Evolutionary conservation across 2,888 invertebrate species (phyloP).

Genomic region (Drosophila suboccidentalis): DNA sequence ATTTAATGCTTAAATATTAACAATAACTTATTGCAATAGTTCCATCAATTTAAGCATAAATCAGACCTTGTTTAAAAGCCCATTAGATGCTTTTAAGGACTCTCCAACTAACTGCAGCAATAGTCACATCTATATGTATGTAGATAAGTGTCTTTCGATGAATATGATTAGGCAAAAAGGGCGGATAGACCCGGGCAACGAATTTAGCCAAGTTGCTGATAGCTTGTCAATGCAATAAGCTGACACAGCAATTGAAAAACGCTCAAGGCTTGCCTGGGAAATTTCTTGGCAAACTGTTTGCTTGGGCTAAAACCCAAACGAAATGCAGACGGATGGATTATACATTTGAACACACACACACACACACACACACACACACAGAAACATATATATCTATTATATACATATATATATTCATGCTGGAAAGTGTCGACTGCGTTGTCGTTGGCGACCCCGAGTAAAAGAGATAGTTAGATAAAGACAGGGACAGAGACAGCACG

Average conservation of each 20-base stretch:
- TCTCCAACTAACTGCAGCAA: constrained; percentile 5
- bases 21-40: too few species aligned
- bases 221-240: constrained; percentile 61
- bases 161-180: constrained; percentile 36
- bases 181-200: constrained; percentile 30
- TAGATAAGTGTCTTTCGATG: constrained; percentile 14
- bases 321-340: constrained; percentile 56
- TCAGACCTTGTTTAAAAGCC: neutral
- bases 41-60: neutral
- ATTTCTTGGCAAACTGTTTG: constrained; percentile 49
- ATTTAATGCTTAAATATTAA: too few species aligned
- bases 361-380: neutral
- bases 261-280: constrained; percentile 55
- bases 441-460: constrained; percentile 30
- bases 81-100: neutral
- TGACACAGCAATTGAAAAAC: constrained; percentile 69
- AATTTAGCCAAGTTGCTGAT: constrained; percentile 39
- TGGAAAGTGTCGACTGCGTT: constrained; percentile 44
- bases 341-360: constrained; percentile 13
- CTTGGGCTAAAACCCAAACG: constrained; percentile 32
- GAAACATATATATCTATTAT: neutral
- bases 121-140: constrained; percentile 7
- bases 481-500: constrained; percentile 1
- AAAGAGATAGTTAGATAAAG: constrained; percentile 3
- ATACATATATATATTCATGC: constrained; percentile 1